Conservation (phyloP, 2,113 vertebrate species). For the Equus quagga region DNA sequence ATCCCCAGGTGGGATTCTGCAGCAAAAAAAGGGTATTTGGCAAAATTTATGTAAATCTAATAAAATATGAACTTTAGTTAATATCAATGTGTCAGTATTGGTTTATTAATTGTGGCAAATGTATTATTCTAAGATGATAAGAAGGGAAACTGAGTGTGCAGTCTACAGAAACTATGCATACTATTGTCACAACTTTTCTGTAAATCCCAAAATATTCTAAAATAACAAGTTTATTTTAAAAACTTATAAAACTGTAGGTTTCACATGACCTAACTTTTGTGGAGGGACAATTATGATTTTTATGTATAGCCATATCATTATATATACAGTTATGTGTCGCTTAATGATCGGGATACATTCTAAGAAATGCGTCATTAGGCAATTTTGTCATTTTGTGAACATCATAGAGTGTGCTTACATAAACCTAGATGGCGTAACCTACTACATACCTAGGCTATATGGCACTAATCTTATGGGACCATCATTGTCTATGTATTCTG, state of each 20-base stretch:
- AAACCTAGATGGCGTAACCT: too few species aligned
- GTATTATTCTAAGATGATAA: neutral
- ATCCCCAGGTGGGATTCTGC: neutral
- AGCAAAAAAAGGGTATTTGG: neutral
- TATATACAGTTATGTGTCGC: neutral
- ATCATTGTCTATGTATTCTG: too few species aligned
- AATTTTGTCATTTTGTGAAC: too few species aligned
- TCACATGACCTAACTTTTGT: neutral
- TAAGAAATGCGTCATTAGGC: too few species aligned
- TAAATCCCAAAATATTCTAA: neutral
- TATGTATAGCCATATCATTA: neutral
- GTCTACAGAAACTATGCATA: neutral
- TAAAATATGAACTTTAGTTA: neutral
- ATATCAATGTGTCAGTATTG: neutral
- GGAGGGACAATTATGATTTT: neutral
- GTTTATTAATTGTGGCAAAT: neutral
- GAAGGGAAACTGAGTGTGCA: neutral
- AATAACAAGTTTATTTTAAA: constrained; percentile 1
- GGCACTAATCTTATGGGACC: too few species aligned
- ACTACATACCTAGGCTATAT: too few species aligned
- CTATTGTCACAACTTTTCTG: neutral
- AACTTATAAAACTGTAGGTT: neutral
- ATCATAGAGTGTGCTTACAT: too few species aligned
- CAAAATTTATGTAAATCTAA: neutral
- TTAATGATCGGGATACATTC: too few species aligned